Evolutionary conservation across 2,113 vertebrate genomes (phyloP).

Genomic region (Python bivittatus): DNA sequence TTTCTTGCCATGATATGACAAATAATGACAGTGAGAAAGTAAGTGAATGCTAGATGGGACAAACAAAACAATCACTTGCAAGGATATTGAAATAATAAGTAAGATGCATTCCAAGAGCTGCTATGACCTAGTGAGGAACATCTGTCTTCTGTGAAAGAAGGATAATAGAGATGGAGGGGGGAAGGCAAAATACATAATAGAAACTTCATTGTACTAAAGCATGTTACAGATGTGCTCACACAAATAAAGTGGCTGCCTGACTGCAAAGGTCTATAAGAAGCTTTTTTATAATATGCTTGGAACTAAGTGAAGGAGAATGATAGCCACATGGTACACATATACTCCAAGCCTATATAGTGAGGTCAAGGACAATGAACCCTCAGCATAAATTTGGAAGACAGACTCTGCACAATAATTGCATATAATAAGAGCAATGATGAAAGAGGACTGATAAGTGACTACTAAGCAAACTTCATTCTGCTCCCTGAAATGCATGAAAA

Average conservation of each 20-base stretch:
- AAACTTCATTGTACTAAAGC: not conserved
- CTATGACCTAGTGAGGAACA: not conserved
- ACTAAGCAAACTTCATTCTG: not conserved
- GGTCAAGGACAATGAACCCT: not conserved
- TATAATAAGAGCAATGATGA: not conserved
- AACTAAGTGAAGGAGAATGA: not conserved
- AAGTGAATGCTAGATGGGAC: not conserved
- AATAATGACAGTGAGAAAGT: not conserved
- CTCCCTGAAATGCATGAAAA: not conserved
- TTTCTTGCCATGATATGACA: not conserved
- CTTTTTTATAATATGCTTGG: too few relatives aligned
- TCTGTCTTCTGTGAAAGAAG: not conserved
- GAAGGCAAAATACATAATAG: not conserved
- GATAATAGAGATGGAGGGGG: not conserved
- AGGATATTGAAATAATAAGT: not conserved
- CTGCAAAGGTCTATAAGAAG: not conserved
- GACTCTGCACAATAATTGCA: not conserved
- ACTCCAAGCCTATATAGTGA: not conserved
- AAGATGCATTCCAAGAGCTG: not conserved
- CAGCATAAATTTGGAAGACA: not conserved
- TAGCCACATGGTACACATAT: not conserved
- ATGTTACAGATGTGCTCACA: not conserved
- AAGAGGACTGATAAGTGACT: not conserved
- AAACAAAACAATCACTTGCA: not conserved
- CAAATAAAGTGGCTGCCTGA: not conserved